Evolutionary conservation across 2,113 vertebrate genomes (phyloP).

Genomic region (Thinocorus orbignyianus): DNA sequence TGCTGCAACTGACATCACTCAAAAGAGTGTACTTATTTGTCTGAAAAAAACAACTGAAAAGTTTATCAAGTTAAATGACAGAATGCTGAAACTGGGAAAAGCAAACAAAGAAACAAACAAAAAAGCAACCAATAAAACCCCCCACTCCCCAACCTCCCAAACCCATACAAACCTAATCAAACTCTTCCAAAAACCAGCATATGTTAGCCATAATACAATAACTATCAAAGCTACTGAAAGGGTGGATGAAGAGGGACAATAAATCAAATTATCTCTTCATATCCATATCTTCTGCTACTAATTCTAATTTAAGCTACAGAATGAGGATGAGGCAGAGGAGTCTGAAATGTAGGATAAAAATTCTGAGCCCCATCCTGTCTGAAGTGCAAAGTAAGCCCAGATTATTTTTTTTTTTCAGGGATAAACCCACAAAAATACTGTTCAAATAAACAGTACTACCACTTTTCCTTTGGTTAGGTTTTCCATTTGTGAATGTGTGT

Average conservation of each 20-base stretch:
- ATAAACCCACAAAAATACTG: not conserved
- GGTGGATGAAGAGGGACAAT: not conserved
- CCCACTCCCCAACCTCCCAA: rapidly evolving
- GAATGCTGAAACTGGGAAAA: not conserved
- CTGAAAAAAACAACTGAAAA: not conserved
- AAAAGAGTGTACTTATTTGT: not conserved
- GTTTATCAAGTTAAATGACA: not conserved
- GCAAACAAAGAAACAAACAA: not conserved
- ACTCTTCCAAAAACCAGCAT: rapidly evolving
- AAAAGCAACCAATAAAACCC: too few relatives aligned
- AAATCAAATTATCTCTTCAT: not conserved
- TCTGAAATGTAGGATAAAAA: not conserved
- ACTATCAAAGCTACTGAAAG: not conserved
- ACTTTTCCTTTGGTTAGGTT: not conserved
- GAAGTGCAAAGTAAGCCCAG: not conserved
- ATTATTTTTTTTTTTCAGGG: not conserved
- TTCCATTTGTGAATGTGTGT: not conserved
- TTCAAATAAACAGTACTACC: not conserved
- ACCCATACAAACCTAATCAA: not conserved
- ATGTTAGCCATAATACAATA: not conserved
- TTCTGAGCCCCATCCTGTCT: not conserved
- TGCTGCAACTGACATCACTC: not conserved
- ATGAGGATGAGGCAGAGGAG: not conserved
- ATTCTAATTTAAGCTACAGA: not conserved
- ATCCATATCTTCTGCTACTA: not conserved